Evolutionary conservation across 2,888 invertebrate species (phyloP), one percentile per base, ranked within the genome.

Genomic region (Trichopoda pennipes): DNA sequence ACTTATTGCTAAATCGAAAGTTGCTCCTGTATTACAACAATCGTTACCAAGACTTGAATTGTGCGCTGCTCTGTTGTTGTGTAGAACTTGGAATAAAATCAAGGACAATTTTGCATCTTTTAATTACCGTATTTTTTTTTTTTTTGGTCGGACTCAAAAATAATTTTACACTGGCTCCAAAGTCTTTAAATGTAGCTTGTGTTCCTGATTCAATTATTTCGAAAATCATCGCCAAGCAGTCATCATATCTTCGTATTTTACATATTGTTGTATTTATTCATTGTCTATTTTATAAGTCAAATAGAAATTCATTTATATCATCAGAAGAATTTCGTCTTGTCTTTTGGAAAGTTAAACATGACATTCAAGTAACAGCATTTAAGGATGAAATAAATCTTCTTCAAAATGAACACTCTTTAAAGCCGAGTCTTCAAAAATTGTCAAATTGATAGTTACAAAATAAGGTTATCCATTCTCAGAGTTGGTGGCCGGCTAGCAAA

Each of bases 41-140:
- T 64, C 56, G 2, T 28, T 72, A 14, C 72, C 72, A 0, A 8
- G 38, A 7, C 17, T 72, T 4, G 61, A 72, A 49, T 10, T 74
- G 16, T 35, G 44, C 19, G 74, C 56, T 8, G 55, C 74, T 2
- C n/a, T 74, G 1, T 49, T 74, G 8, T 44, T 74, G 7, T 17
- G 74, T 56, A 63, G 61, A 56, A 55, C 61, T 4, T 73, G 79
- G 61, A n/a, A 51, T 0, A 78, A 78, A 56, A 74, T 74, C 6
- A 55, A 69, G 16, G 23, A 21, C 16, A 75, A 75, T 44, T 55
- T 56, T 21, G 49, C 38, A 17, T 19, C 47, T 0, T 77, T 32
- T 8, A 32, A 32, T 32, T 8, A 32, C 8, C 32, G 8, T 32
- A 32, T 32, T 8, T 32, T 32, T 8, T 3, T 32, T 6, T 32